Evolutionary conservation across 2,797 vertebrate species (phyloP).

Genomic region (Urocyon cinereoargenteus): DNA sequence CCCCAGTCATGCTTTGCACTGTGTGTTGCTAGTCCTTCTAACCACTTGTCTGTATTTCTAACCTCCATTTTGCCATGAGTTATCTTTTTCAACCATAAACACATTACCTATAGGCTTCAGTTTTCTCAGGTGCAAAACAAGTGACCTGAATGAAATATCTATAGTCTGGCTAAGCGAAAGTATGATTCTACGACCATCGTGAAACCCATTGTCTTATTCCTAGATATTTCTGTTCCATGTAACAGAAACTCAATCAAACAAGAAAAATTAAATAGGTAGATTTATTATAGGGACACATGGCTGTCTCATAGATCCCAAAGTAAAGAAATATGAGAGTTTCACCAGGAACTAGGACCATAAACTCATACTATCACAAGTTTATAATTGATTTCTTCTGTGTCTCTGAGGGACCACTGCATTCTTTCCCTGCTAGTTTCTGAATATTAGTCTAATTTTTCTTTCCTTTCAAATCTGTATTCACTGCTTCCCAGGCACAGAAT

Average conservation of each 20-base stretch:
- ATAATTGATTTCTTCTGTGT: not conserved
- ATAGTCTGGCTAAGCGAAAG: not conserved
- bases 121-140: conserved; percentile 11
- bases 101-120: not conserved
- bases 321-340: not conserved
- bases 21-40: not conserved
- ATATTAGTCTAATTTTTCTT: not conserved
- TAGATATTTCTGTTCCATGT: not conserved
- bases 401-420: not conserved
- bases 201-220: not conserved
- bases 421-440: not conserved
- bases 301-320: not conserved
- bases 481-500: not conserved
- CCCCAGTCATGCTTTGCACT: not conserved
- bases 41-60: not conserved
- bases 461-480: not conserved
- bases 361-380: not conserved
- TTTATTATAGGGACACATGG: not conserved
- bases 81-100: not conserved
- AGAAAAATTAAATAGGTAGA: not conserved
- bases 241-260: not conserved
- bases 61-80: not conserved
- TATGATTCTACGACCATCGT: not conserved
- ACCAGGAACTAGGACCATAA: not conserved
- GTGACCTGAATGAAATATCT: not conserved